Percentiles rank a stretch among this genome's conserved stretches.
phyloP scores from a whole-genome alignment of 2,113 vertebrate genomes.

The Ceyx margarethae region DNA sequence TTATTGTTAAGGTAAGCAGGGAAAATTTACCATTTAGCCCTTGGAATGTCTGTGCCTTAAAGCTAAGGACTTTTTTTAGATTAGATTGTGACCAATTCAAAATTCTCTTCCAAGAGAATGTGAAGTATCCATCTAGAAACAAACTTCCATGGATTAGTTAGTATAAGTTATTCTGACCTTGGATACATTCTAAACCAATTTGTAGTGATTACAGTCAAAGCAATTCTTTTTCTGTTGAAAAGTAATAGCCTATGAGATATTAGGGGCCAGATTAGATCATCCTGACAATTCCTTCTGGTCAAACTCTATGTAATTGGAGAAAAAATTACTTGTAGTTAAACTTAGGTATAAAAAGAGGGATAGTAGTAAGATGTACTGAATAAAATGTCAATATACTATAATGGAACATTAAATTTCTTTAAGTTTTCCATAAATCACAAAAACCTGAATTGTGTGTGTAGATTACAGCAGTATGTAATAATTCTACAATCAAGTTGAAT shows the following conservation, averaged over 20 bases:
- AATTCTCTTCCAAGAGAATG: not conserved
- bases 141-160: not conserved
- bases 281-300: not conserved
- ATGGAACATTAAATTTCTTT: not conserved
- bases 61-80: not conserved
- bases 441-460: not conserved
- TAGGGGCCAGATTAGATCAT: constrained; percentile 1
- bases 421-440: not conserved
- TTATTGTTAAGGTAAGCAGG: not conserved
- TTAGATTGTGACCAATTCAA: not conserved
- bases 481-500: not conserved
- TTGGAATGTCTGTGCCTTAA: not conserved
- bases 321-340: not conserved
- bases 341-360: not conserved
- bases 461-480: not conserved
- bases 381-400: not conserved
- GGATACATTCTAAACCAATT: not conserved
- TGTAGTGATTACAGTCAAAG: not conserved
- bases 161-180: constrained; percentile 9
- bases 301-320: not conserved
- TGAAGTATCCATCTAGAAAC: not conserved
- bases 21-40: not conserved
- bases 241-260: not conserved
- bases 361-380: not conserved
- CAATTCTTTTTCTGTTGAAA: not conserved